A percentile compares a stretch with the other conserved stretches of the same genome.
Conservation (phyloP, 2,113 vertebrate species). For the Cynoglossus semilaevis region DNA sequence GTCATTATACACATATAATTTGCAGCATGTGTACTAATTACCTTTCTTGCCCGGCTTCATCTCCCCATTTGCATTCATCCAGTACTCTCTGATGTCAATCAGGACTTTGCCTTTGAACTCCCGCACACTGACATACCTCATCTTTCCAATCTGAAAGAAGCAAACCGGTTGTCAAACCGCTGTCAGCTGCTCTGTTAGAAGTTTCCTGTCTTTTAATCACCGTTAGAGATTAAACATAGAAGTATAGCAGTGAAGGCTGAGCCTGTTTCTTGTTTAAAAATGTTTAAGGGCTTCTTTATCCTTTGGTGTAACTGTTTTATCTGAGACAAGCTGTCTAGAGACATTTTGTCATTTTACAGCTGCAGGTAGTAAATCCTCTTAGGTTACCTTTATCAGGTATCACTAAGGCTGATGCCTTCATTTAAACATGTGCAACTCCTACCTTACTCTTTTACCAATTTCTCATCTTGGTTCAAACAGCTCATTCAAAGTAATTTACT, state of each 20-base stretch:
- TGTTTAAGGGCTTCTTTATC: background rate
- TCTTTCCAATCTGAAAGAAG: constrained; percentile 88
- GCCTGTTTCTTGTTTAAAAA: background rate
- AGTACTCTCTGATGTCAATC: constrained; percentile 96
- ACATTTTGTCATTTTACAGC: background rate
- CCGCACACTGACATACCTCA: constrained; percentile 93
- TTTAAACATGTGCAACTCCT: no score
- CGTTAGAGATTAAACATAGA: no score
- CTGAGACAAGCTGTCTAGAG: background rate
- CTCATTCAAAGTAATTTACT: no score
- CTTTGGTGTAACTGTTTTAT: background rate
- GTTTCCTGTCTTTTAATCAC: background rate
- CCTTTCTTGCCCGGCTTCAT: constrained; percentile 99
- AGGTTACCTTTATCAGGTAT: background rate
- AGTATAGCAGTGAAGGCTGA: background rate
- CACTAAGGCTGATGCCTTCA: background rate
- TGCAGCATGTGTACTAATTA: constrained; percentile 41
- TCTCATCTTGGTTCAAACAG: no score
- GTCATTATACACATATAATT: no score
- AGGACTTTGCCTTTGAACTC: constrained; percentile 97
- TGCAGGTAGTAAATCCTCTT: background rate
- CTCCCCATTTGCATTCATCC: constrained; percentile 94
- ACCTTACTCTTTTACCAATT: no score
- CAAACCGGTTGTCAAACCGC: constrained; percentile 1
- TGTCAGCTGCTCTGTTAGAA: background rate